A percentile compares a stretch with the other conserved stretches of the same genome.
phyloP scores from a whole-genome alignment of 2,113 vertebrate genomes.

The Nerophis lumbriciformis region DNA sequence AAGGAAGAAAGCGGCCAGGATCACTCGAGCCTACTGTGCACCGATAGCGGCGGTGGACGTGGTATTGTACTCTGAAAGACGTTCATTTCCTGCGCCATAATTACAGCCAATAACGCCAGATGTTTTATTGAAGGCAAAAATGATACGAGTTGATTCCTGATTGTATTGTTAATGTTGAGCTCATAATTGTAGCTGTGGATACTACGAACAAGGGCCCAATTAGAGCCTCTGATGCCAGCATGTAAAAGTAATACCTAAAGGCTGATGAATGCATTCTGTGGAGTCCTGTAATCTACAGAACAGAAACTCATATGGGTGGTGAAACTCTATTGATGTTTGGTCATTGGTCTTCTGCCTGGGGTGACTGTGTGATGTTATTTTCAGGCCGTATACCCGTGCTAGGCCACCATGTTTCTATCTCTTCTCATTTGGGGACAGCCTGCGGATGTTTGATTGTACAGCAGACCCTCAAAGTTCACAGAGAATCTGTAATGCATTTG shows the following conservation, averaged over 20 bases:
- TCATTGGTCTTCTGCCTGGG: slow-evolving; percentile 24
- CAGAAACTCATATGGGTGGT: not conserved
- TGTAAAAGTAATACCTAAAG: slow-evolving; percentile 56
- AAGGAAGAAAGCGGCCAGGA: slow-evolving; percentile 47
- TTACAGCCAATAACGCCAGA: slow-evolving; percentile 38
- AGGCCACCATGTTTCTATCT: not conserved
- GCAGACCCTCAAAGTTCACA: no score
- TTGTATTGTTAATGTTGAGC: slow-evolving; percentile 56
- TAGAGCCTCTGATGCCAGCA: slow-evolving; percentile 39
- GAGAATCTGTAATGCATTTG: no score
- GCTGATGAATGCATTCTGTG: slow-evolving; percentile 38
- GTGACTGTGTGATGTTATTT: slow-evolving; percentile 17
- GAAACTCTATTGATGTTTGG: slow-evolving; percentile 8
- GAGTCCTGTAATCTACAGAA: not conserved
- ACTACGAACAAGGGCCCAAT: slow-evolving; percentile 53
- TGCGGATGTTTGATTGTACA: no score
- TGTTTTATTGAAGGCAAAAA: slow-evolving; percentile 59
- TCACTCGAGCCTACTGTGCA: slow-evolving; percentile 38
- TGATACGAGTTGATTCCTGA: slow-evolving; percentile 59
- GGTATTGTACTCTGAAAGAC: slow-evolving; percentile 50
- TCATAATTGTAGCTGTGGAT: slow-evolving; percentile 51
- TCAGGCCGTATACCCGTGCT: slow-evolving; percentile 1
- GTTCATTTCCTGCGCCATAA: slow-evolving; percentile 52
- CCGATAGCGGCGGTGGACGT: slow-evolving; percentile 20
- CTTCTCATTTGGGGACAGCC: slow-evolving; percentile 8